phyloP scores from a whole-genome alignment of 1,140 invertebrate genomes.

The Calosoma granatense region DNA sequence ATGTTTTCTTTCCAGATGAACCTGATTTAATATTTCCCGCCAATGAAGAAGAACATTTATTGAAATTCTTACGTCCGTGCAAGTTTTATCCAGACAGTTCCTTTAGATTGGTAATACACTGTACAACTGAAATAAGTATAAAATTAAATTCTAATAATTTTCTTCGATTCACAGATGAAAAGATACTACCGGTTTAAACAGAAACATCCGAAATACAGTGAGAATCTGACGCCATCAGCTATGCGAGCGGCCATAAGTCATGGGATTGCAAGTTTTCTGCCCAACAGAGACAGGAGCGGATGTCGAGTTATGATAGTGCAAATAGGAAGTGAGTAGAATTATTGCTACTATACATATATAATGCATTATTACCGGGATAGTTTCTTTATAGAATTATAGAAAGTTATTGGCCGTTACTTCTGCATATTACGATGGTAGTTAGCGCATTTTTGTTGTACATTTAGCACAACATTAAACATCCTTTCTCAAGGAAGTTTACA shows the following conservation, averaged over 20 bases:
- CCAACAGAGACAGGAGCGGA: slow-evolving; percentile 42
- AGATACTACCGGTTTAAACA: slow-evolving; percentile 45
- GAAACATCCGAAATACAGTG: slow-evolving; percentile 42
- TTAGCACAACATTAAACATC: too few relatives aligned
- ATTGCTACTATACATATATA: too few relatives aligned
- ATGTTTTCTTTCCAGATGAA: slow-evolving; percentile 37
- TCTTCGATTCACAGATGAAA: slow-evolving; percentile 39
- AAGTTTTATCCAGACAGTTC: slow-evolving; percentile 72
- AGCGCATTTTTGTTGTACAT: too few relatives aligned
- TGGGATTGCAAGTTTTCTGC: slow-evolving; percentile 45
- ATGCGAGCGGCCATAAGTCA: slow-evolving; percentile 39
- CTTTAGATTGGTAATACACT: slow-evolving; percentile 48
- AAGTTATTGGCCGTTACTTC: too few relatives aligned
- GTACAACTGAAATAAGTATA: slow-evolving; percentile 16
- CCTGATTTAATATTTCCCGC: slow-evolving; percentile 48
- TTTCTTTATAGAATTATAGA: too few relatives aligned
- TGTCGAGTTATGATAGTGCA: slow-evolving; percentile 45
- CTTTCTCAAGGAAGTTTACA: too few relatives aligned
- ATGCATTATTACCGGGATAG: too few relatives aligned
- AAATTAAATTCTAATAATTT: neutral
- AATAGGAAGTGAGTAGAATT: slow-evolving; percentile 39
- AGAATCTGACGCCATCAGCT: slow-evolving; percentile 38
- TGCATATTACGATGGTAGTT: too few relatives aligned
- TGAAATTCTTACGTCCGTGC: slow-evolving; percentile 66
- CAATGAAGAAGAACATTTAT: slow-evolving; percentile 57